Evolutionary conservation across 2,113 vertebrate species (phyloP), one percentile per base, ranked within the genome.

Genomic region (Podarcis raffonei): DNA sequence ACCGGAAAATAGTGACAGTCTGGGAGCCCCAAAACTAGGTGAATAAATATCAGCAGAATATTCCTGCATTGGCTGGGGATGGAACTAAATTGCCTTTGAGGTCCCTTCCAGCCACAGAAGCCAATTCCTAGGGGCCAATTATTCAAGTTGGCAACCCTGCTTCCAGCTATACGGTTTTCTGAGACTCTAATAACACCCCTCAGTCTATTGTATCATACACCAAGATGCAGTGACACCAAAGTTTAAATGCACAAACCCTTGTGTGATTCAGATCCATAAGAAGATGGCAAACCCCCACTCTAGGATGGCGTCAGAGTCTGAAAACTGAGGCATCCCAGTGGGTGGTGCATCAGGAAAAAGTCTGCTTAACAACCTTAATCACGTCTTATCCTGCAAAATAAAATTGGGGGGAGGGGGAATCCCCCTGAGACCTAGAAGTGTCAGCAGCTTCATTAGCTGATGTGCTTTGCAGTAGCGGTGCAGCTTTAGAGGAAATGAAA

Each of bases 391-490:
- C 48, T 53, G 48, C 23, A 32, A 23, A 25, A 39, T 32, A 25
- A 62, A 32, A 48, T 23, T 53, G 48, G 48, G 48, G 48, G 2
- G 48, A 7, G 7, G 37, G n/a, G 16, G 42, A n/a, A 6, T 20
- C 62, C 13, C 42, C 35, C 9, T 66, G 79, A 68, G 20, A 69
- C 89, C 88, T 72, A 79, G 48, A 84, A 91, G 90, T 22, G 78
- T 57, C 91, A 84, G 8, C 11, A 4, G 79, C 81, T 71, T 85
- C 86, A 37, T 5, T 22, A 90, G 25, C 6, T 13, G 15, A 25
- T 8, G 85, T 16, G 53, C 22, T 90, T 90, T 80, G 27, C 82
- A 37, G 32, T 82, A 71, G 86, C 42, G 85, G 25, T 75, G 57
- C 39, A 88, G 84, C 48, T 53, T 53, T 53, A 53, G 48, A 53